These are phyloP conservation scores for Myrmecophaga tridactyla DNA, from an alignment of 2,113 vertebrate genomes.

Conservation along the genomic window DNA sequence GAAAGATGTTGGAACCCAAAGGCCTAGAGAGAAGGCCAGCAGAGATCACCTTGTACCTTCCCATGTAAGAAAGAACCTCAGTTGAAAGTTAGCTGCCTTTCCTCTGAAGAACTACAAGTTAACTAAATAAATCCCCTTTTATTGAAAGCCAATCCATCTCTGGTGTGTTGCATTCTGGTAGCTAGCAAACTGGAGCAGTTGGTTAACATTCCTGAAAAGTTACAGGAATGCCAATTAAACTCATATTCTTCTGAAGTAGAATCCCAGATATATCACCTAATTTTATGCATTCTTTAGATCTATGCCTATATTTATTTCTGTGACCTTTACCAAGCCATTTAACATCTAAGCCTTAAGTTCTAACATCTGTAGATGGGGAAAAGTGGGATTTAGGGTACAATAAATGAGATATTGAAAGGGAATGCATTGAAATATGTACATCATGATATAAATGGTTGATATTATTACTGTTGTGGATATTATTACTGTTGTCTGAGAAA, in stretches of 20 bases:
- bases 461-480: neutral
- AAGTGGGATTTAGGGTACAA: neutral
- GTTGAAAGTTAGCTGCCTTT: too few species aligned
- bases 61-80: too few species aligned
- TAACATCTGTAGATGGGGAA: neutral
- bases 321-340: neutral
- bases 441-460: neutral
- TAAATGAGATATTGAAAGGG: neutral
- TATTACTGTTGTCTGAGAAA: too few species aligned
- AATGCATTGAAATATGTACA: neutral
- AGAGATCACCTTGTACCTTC: too few species aligned
- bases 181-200: too few species aligned
- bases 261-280: neutral
- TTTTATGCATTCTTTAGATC: neutral
- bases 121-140: too few species aligned
- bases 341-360: neutral
- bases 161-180: too few species aligned
- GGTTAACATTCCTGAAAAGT: neutral
- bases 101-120: too few species aligned
- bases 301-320: neutral
- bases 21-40: too few species aligned
- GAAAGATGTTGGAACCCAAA: too few species aligned
- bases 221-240: neutral
- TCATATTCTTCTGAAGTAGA: neutral
- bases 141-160: too few species aligned